These are phyloP conservation scores for Podarcis lilfordi DNA, from an alignment of 2,797 vertebrate genomes.

Conservation along the genomic window DNA sequence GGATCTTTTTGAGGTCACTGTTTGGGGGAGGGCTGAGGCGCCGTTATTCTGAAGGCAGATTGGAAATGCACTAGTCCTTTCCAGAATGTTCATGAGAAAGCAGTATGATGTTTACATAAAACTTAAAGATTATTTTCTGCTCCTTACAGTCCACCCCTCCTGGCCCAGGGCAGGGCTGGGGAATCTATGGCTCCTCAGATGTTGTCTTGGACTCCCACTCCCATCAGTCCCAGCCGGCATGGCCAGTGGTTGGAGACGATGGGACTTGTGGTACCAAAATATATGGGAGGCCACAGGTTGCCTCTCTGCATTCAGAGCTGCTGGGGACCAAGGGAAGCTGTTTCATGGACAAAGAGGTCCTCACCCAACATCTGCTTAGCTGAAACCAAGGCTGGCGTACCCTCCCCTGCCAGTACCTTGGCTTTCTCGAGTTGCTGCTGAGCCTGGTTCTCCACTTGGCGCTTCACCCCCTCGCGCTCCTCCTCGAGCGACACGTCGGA, in stretches of 20 bases:
- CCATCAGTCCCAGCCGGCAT: no score
- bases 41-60: neutral
- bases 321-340: no score
- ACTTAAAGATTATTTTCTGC: neutral
- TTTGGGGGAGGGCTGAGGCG: neutral
- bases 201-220: no score
- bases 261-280: no score
- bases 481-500: slow-evolving; percentile 98
- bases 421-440: slow-evolving; percentile 96
- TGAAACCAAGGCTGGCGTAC: no score
- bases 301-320: no score
- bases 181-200: no score
- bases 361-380: no score
- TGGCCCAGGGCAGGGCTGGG: neutral
- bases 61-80: neutral
- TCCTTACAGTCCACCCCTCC: neutral
- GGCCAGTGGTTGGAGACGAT: no score
- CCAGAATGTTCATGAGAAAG: neutral
- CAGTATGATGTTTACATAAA: neutral
- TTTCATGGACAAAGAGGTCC: no score
- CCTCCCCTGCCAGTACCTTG: slow-evolving; percentile 81
- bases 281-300: no score
- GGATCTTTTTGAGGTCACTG: neutral
- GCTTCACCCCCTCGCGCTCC: slow-evolving; percentile 94
- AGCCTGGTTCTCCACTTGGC: slow-evolving; percentile 95